A percentile compares a stretch with the other conserved stretches of the same genome.
Evolutionary conservation across 2,888 invertebrate species (phyloP).

Genomic region (Keiferia lycopersicella): DNA sequence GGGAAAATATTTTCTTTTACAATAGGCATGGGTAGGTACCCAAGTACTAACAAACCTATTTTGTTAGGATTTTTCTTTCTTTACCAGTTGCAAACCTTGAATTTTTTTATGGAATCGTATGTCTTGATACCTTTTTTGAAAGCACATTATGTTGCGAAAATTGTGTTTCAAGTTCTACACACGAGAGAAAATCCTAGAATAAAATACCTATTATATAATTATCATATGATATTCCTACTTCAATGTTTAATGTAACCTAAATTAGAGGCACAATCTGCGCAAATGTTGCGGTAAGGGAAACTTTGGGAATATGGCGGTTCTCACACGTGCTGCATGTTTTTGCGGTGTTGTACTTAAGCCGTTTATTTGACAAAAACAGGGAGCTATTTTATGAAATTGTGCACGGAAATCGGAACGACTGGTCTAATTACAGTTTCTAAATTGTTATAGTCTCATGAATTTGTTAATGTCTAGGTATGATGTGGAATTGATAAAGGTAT

Average conservation of each 20-base stretch:
- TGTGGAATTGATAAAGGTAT: no score
- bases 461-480: no score
- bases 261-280: neutral
- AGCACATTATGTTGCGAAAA: no score
- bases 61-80: neutral
- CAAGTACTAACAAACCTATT: neutral
- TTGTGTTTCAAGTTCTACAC: neutral
- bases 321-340: neutral
- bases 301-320: neutral
- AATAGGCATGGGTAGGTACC: neutral
- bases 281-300: constrained; percentile 14
- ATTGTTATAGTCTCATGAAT: no score
- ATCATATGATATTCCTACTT: neutral
- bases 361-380: no score
- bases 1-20: no score
- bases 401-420: no score
- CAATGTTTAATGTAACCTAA: constrained; percentile 9
- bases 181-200: neutral
- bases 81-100: neutral
- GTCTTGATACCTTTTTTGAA: no score
- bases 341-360: no score
- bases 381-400: no score
- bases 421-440: no score
- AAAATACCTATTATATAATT: neutral
- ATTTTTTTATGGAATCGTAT: no score